Conservation (phyloP, 2,113 vertebrate genomes). For the Cranoglanis bouderius region DNA sequence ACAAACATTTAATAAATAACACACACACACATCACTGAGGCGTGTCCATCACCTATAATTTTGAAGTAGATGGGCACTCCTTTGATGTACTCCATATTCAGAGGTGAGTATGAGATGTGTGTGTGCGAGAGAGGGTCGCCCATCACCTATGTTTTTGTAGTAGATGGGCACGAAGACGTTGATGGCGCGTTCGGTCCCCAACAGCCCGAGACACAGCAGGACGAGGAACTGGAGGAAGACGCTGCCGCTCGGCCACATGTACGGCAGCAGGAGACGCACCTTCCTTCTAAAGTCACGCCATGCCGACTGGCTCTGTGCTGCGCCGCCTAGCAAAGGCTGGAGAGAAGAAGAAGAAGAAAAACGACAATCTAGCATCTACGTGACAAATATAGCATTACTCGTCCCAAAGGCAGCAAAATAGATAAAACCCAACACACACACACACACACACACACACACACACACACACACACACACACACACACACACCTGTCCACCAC, state of each 20-base stretch:
- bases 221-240: conserved; percentile 83
- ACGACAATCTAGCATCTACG: neutral
- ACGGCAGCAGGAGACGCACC: conserved; percentile 82
- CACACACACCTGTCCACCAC: conserved; percentile 73
- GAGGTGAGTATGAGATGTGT: neutral
- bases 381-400: neutral
- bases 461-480: neutral
- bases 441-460: neutral
- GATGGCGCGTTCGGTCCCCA: conserved; percentile 84
- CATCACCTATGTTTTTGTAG: conserved; percentile 89
- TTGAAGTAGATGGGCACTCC: conserved; percentile 89
- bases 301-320: conserved; percentile 73
- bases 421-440: neutral
- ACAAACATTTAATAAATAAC: neutral
- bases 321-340: conserved; percentile 71
- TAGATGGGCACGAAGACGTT: conserved; percentile 94
- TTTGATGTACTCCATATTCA: no score
- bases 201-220: conserved; percentile 83
- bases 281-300: conserved; percentile 86
- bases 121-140: neutral
- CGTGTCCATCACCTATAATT: conserved; percentile 80
- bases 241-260: conserved; percentile 87
- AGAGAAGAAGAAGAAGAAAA: neutral
- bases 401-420: no score
- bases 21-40: neutral